phyloP scores from a whole-genome alignment of 2,888 invertebrate genomes.

The Neoscelio sp. region DNA sequence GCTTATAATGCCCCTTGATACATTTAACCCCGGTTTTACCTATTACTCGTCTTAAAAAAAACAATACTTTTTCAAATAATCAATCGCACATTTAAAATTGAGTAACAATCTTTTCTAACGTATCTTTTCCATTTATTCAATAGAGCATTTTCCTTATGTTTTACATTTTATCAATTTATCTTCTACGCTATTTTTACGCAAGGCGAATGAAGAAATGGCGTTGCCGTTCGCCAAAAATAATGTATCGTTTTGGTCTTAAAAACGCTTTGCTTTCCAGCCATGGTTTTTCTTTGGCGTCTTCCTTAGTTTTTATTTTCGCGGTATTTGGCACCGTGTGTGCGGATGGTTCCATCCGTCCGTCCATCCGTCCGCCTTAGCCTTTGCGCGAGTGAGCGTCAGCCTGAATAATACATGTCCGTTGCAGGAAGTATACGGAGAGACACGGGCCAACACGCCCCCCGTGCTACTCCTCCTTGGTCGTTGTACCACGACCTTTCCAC shows the following conservation, averaged over 20 bases:
- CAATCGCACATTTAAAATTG: too few species aligned
- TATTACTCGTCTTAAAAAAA: too few species aligned
- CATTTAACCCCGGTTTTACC: too few species aligned
- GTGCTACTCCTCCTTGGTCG: constrained; percentile 23
- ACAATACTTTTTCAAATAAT: too few species aligned
- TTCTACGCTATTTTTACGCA: too few species aligned
- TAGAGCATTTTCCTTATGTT: too few species aligned
- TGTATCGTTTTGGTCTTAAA: constrained; percentile 49
- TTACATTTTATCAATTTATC: too few species aligned
- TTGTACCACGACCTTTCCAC: constrained; percentile 60
- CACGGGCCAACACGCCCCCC: constrained; percentile 72
- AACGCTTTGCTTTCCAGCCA: constrained; percentile 57
- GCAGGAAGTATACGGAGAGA: constrained; percentile 75
- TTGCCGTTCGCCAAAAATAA: constrained; percentile 52
- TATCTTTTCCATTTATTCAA: too few species aligned
- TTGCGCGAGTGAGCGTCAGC: constrained; percentile 77
- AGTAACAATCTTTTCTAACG: too few species aligned
- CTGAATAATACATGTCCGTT: constrained; percentile 81
- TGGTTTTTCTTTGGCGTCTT: constrained; percentile 51
- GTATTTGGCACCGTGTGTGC: constrained; percentile 61
- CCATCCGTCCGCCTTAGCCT: constrained; percentile 66
- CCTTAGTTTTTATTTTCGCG: constrained; percentile 59
- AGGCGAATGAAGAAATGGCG: constrained; percentile 14
- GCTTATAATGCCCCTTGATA: too few species aligned
- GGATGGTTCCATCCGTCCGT: constrained; percentile 61